Evolutionary conservation across 2,888 invertebrate species (phyloP), one percentile per base, ranked within the genome.

Genomic region (Troglohyphantes excavatus): DNA sequence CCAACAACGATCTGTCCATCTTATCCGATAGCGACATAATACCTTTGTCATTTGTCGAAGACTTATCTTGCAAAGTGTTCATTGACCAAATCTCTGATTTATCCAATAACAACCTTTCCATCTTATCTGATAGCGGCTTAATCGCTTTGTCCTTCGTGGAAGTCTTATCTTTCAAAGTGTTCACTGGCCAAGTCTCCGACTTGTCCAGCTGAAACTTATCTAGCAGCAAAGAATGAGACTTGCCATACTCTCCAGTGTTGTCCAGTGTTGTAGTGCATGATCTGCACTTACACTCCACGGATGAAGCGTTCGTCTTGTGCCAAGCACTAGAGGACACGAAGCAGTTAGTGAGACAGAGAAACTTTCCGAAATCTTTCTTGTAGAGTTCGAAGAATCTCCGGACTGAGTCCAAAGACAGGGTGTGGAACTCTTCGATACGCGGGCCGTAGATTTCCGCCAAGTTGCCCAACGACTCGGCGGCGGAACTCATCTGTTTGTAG

Each of bases 301-400:
- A 61, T 19, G 13, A 13, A 13, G 23, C 21, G 39, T 29, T 59
- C 68, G 21, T 3, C 21, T 79, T 86, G 0, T 9, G 13, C 86
- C 86, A 86, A 11, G 63, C 78, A 19, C 68, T 27, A 3, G n/a
- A 17, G 2, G 86, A 59, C 17, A 86, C 63, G 27, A 86, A 86
- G 23, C 86, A 79, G 63, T 86, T 5, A 2, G 86, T 79, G 26
- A 78, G 39, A 17, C 86, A 70, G 0, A 72, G 6, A 5, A 23
- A 21, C 7, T 6, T 43, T 0, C 53, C 53, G 11, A 86, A 78
- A 17, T 63, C 23, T 13, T 13, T 11, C 19, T 19, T 39, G 79
- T 86, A 73, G 2, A 86, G 2, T n/a, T 79, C 63, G 2, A 86
- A 21, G 21, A 65, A 79, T 1, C 23, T 43, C 23, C 27, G 61